These are phyloP conservation scores for Bombyx mandarina DNA, from an alignment of 1,140 invertebrate genomes.

Conservation along the genomic window DNA sequence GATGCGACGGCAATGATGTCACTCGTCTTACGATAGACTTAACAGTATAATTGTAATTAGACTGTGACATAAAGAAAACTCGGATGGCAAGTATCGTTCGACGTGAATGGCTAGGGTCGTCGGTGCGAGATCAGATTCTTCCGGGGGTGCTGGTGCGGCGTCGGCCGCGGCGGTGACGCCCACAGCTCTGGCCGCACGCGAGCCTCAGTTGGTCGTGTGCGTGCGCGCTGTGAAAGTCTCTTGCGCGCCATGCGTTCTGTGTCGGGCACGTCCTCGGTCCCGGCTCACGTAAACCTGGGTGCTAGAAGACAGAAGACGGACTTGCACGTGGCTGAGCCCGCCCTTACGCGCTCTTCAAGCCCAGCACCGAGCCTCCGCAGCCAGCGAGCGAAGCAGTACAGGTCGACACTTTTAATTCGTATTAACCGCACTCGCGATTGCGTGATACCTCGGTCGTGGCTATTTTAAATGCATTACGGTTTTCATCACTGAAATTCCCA, in stretches of 20 bases:
- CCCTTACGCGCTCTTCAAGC: constrained; percentile 42
- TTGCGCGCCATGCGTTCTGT: constrained; percentile 46
- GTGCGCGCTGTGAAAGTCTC: constrained; percentile 60
- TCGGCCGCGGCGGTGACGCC: constrained; percentile 27
- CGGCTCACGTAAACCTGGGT: constrained; percentile 29
- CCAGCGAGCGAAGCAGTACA: constrained; percentile 64
- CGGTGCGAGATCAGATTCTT: constrained; percentile 54
- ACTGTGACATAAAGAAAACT: constrained; percentile 60
- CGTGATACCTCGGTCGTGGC: constrained; percentile 1
- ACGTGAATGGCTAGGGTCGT: constrained; percentile 64
- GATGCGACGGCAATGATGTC: constrained; percentile 1
- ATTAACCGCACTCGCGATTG: constrained; percentile 2
- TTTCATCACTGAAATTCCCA: neutral
- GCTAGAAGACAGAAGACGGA: constrained; percentile 65
- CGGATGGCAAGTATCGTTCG: constrained; percentile 48
- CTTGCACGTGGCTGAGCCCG: constrained; percentile 58
- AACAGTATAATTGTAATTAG: constrained; percentile 40
- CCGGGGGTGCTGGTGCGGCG: constrained; percentile 39
- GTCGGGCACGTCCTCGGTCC: constrained; percentile 37
- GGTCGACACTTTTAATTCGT: constrained; percentile 30
- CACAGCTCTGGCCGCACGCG: constrained; percentile 37
- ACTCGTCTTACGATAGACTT: constrained; percentile 12
- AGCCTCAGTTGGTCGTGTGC: constrained; percentile 51
- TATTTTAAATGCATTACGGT: constrained; percentile 1
- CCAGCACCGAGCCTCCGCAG: constrained; percentile 57